Evolutionary conservation across 2,888 invertebrate genomes (phyloP), one percentile per base, ranked within the genome.

Genomic region (Drosophila tripunctata): DNA sequence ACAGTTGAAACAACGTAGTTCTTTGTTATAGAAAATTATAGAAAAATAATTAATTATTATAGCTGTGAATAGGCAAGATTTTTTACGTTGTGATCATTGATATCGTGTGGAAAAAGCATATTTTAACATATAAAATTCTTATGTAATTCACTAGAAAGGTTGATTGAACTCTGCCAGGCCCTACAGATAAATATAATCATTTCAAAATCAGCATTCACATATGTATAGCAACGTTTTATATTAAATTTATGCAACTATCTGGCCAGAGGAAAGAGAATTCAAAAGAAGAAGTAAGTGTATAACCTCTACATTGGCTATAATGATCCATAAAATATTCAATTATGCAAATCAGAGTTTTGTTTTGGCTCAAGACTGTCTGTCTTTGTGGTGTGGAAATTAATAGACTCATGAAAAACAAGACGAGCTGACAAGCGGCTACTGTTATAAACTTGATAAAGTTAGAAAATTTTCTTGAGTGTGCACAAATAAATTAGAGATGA

Each of bases 401-500:
- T 50, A 60, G 70, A 63, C 24, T 38, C 15, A 45, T 54, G 61
- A 70, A 85, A 81, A 85, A 40, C 58, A 54, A 54, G 52, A 50
- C 35, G 38, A 57, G 44, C 67, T 64, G 79, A 74, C 79, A 85
- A 54, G 43, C 56, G 51, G 82, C 78, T 81, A 70, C 78, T 77
- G 75, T 63, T 67, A 52, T n/a, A 38, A 5, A 12, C 4, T 36
- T 31, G 33, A 35, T 33, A 35, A 56, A 52, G 51, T 55, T 63
- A 63, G 61, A 81, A 81, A 79, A 62, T 44, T 68, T 14, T 57
- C 43, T 58, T 31, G 15, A 50, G 36, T 47, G 44, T 61, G 56
- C 56, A 62, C 65, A 67, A 58, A 74, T 78, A 77, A 78, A 78
- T 81, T 74, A 74, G 56, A 62, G 64, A 67, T 81, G 81, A 87